phyloP scores from a whole-genome alignment of 2,113 vertebrate species.

The Symphodus melops region DNA sequence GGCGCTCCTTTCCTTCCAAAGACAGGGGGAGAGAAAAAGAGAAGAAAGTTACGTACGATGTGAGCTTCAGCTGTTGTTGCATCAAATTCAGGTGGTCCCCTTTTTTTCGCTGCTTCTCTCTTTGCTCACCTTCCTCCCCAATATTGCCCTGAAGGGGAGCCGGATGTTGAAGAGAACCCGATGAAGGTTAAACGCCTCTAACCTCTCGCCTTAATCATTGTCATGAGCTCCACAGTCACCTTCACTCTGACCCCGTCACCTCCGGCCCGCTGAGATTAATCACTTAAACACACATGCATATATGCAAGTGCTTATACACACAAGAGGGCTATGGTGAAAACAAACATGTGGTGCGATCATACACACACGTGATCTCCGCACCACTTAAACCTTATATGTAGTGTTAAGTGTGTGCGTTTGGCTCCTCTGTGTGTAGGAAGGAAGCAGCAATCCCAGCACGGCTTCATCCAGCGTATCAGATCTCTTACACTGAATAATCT shows the following conservation, averaged over 20 bases:
- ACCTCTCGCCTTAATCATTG: slow-evolving; percentile 58
- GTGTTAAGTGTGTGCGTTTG: neutral
- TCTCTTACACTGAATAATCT: slow-evolving; percentile 16
- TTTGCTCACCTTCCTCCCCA: slow-evolving; percentile 9
- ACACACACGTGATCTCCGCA: neutral
- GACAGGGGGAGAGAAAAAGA: neutral
- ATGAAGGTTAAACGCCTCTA: slow-evolving; percentile 62
- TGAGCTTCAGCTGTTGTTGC: no score
- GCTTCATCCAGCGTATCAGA: slow-evolving; percentile 13
- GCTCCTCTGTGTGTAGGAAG: slow-evolving; percentile 12
- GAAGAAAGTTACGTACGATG: no score
- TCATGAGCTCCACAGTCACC: slow-evolving; percentile 63
- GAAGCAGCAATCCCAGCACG: slow-evolving; percentile 10
- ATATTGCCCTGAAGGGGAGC: slow-evolving; percentile 37
- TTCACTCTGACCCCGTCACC: slow-evolving; percentile 58
- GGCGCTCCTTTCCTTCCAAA: neutral
- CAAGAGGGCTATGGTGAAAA: neutral
- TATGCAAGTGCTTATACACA: neutral
- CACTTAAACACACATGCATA: slow-evolving; percentile 25
- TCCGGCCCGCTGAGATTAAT: slow-evolving; percentile 62
- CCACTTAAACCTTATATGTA: neutral
- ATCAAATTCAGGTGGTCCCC: no score
- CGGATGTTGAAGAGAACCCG: slow-evolving; percentile 34
- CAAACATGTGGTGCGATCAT: neutral
- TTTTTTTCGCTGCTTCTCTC: neutral